A percentile compares a stretch with the other conserved stretches of the same genome.
phyloP scores from a whole-genome alignment of 1,140 invertebrate genomes.

The Chironomus tepperi region DNA sequence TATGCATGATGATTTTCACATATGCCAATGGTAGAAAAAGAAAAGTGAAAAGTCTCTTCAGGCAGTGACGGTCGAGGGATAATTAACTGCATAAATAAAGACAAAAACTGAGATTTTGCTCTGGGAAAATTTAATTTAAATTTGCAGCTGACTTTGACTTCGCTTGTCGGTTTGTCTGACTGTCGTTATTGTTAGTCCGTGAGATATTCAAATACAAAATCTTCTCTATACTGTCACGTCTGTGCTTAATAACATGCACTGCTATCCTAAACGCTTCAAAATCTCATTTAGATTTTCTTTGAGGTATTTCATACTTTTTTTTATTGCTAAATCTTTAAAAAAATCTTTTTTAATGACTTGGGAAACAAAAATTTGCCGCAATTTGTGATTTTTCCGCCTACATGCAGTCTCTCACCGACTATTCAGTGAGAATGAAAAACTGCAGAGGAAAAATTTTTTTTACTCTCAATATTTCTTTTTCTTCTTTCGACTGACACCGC shows the following conservation, averaged over 20 bases:
- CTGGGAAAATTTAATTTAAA: too few species aligned
- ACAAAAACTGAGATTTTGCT: neutral
- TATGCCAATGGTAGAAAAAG: too few species aligned
- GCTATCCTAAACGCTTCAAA: neutral
- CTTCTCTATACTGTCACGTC: too few species aligned
- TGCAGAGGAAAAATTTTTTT: neutral
- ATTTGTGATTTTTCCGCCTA: constrained; percentile 1
- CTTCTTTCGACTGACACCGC: neutral
- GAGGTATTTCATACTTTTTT: neutral
- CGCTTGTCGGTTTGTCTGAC: neutral
- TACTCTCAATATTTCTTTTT: neutral
- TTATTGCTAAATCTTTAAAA: neutral
- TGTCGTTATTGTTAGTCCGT: too few species aligned
- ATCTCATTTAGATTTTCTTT: neutral
- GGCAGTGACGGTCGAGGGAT: neutral
- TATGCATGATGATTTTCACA: neutral
- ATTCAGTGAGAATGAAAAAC: neutral
- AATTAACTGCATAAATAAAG: neutral
- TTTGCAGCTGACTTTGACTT: too few species aligned
- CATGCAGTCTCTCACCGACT: neutral
- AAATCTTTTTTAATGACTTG: constrained; percentile 21
- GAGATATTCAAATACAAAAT: too few species aligned
- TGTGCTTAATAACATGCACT: too few species aligned
- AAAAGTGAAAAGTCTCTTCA: neutral
- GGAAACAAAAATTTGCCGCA: constrained; percentile 19